Evolutionary conservation across 92 coral and sea anemone species (phyloP), one percentile per base, ranked within the genome.

Genomic region (Heteractis magnifica): DNA sequence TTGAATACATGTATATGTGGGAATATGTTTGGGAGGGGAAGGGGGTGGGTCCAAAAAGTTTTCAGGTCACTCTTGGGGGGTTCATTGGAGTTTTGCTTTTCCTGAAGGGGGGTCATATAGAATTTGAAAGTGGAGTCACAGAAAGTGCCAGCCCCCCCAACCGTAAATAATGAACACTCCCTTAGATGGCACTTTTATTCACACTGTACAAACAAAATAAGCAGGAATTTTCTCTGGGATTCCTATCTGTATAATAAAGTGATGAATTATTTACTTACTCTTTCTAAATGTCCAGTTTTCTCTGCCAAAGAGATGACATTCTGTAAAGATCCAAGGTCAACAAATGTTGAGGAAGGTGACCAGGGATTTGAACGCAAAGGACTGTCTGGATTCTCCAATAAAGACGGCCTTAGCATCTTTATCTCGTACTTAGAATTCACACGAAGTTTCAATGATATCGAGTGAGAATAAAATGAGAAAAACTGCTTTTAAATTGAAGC

Each of bases 341-440:
- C 91, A 51, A 92, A 96, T 4, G 98, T 82, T 16, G 92, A 92
- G 12, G 98, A 88, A 6, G 97, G 89, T 48, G 98, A 92, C 99
- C 99, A 97, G 0, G 99, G 99, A 78, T 97, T 97, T 71, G 84
- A 41, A n/a, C 83, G 75, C 75, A 62, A 60, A 49, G 51, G 77
- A 41, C 82, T 77, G 53, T 81, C 49, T 4, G 81, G 72, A 75
- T 68, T 81, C 14, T 89, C 92, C 44, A 75, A 55, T 6, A 50
- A 65, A n/a, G 85, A 74, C 11, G 74, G 19, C 23, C 72, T 88
- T 23, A 78, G 76, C 92, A 93, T 89, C 60, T 14, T 81, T 10
- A 75, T 10, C 58, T 52, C 16, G 62, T 53, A 70, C 10, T 81
- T 26, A 2, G 11, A 50, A 16, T n/a, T 13, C 49, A 51, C 10